These are phyloP conservation scores for Hypsibius dujardini DNA, from an alignment of 1,140 invertebrate genomes.

Conservation along the genomic window DNA sequence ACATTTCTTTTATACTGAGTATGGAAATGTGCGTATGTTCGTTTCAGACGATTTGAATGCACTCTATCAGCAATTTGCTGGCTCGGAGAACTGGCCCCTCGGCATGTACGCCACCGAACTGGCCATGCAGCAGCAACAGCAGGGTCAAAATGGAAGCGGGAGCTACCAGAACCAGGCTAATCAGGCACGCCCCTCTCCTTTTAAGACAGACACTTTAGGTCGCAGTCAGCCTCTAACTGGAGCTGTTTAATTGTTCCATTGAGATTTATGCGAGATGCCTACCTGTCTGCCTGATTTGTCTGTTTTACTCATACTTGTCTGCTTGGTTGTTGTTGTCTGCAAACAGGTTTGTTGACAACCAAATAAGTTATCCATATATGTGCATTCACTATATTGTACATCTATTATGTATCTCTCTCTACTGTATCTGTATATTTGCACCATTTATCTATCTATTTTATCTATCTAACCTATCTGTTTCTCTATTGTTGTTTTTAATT, in stretches of 20 bases:
- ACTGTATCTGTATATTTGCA: too few relatives aligned
- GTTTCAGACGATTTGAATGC: not conserved
- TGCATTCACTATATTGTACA: too few relatives aligned
- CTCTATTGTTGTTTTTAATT: too few relatives aligned
- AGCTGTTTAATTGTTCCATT: not conserved
- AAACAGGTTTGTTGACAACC: too few relatives aligned
- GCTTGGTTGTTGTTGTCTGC: too few relatives aligned
- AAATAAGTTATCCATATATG: too few relatives aligned
- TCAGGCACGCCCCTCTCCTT: not conserved
- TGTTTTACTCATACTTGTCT: too few relatives aligned
- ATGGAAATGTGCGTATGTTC: not conserved
- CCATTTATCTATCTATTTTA: too few relatives aligned
- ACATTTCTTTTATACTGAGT: not conserved
- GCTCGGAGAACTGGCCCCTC: conserved; percentile 1
- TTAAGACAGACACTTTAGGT: not conserved
- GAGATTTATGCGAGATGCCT: not conserved
- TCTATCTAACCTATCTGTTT: too few relatives aligned
- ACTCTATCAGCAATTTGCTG: not conserved
- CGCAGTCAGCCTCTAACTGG: not conserved
- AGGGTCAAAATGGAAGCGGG: not conserved
- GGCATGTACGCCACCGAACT: not conserved
- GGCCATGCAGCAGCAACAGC: not conserved
- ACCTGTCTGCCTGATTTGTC: too few relatives aligned
- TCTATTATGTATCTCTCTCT: too few relatives aligned
- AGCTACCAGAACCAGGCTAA: too few relatives aligned